Evolutionary conservation across 2,113 vertebrate species (phyloP), one percentile per base, ranked within the genome.

Genomic region (Pangasianodon gigas): DNA sequence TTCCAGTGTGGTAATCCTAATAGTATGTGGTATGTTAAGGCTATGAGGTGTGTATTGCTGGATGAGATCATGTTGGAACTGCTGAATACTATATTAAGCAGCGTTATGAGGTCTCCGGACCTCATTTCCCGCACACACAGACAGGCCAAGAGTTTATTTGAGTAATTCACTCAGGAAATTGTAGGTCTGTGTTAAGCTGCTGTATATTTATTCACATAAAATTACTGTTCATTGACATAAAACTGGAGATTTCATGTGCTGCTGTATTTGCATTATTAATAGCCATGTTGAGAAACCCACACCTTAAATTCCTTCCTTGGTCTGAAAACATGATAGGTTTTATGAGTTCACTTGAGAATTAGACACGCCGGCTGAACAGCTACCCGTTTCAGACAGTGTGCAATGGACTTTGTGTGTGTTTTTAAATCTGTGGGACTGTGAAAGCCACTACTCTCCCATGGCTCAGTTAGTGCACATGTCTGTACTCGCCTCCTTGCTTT

Each of bases 41-140:
- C 37, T 79, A 56, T 74, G 85, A 87, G 69, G 71, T 86, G 54
- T 77, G 71, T 79, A 24, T 89, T 37, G 9, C 58, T 67, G 58
- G 37, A 52, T 86, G 89, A 90, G 48, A 56, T 86, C 74, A 81
- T 69, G n/a, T 7, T 86, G 75, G 44, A 86, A 24, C n/a, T 69
- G 44, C 60, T 69, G 6, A 56, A 44, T 48, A 86, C 88, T 86
- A 41, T 86, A 79, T 67, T 89, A 51, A 54, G 84, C 89, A 81
- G 74, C 16, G 29, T 69, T 69, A 86, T 56, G 48, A 65, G n/a
- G 56, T 80, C 54, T 79, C 71, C 4, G 29, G 29, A 21, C 41
- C 56, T 85, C 10, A 60, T 87, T 75, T 46, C 52, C 52, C 21
- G 26, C 32, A 83, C 32, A 74, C 51, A 71, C 46, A 54, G 2